Evolutionary conservation across 2,113 vertebrate genomes (phyloP).

Genomic region (Hepsetus odoe): DNA sequence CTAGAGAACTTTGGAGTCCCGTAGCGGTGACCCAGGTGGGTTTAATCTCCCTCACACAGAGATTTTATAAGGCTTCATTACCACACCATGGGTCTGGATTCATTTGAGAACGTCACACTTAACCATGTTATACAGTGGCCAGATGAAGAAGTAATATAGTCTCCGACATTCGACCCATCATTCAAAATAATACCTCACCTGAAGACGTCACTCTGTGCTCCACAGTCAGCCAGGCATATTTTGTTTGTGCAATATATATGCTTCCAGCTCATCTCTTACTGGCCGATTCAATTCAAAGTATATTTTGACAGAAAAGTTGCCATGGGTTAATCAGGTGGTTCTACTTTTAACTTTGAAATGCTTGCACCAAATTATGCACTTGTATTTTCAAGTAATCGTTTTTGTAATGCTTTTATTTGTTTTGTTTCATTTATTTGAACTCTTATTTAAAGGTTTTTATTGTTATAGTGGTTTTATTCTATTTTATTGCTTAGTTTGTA

Average conservation of each 20-base stretch:
- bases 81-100: constrained; percentile 56
- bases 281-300: neutral
- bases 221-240: neutral
- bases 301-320: constrained; percentile 34
- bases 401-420: no score
- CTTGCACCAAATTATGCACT: no score
- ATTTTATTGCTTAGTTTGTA: no score
- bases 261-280: neutral
- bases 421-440: no score
- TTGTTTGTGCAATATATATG: neutral
- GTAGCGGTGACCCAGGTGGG: constrained; percentile 58
- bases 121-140: constrained; percentile 60
- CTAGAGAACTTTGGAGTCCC: constrained; percentile 31
- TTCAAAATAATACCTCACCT: constrained; percentile 33
- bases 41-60: constrained; percentile 53
- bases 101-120: constrained; percentile 66
- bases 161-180: constrained; percentile 8
- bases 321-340: no score
- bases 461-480: no score
- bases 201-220: constrained; percentile 20
- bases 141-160: constrained; percentile 47
- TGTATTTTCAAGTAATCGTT: no score
- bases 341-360: no score
- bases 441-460: no score
- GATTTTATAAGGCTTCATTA: constrained; percentile 68